phyloP scores from a whole-genome alignment of 2,113 vertebrate genomes.

The Taxidea taxus region DNA sequence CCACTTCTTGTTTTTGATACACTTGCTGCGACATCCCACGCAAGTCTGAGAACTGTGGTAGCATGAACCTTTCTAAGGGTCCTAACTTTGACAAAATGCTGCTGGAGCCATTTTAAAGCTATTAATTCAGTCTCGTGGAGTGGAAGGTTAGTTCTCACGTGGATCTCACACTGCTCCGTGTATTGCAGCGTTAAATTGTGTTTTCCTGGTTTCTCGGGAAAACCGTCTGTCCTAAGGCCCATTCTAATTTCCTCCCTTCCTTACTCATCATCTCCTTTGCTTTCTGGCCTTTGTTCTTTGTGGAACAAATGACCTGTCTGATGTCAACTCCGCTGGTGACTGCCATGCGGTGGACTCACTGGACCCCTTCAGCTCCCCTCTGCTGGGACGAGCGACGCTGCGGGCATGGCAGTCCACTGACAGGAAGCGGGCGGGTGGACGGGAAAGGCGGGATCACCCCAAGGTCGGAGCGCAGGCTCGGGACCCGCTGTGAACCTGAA shows the following conservation, averaged over 20 bases:
- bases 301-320: neutral
- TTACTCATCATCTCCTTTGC: neutral
- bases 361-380: fast-evolving
- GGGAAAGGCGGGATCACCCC: neutral
- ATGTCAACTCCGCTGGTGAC: neutral
- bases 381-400: neutral
- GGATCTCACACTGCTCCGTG: too few relatives aligned
- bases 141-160: neutral
- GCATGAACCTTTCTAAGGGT: neutral
- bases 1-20: neutral
- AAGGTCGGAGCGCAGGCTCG: neutral
- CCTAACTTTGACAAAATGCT: neutral
- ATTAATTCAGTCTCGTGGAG: neutral
- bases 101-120: neutral
- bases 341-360: neutral
- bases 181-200: neutral
- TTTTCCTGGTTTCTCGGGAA: neutral
- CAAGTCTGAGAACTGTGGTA: neutral
- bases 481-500: fast-evolving
- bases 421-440: fast-evolving
- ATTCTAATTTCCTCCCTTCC: neutral
- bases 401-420: neutral
- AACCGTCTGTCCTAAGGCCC: neutral
- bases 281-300: neutral
- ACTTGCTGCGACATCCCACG: neutral